Base-by-base conservation (phyloP, 92 coral and sea anemone genomes). In the Bergia puertoricense region DNA sequence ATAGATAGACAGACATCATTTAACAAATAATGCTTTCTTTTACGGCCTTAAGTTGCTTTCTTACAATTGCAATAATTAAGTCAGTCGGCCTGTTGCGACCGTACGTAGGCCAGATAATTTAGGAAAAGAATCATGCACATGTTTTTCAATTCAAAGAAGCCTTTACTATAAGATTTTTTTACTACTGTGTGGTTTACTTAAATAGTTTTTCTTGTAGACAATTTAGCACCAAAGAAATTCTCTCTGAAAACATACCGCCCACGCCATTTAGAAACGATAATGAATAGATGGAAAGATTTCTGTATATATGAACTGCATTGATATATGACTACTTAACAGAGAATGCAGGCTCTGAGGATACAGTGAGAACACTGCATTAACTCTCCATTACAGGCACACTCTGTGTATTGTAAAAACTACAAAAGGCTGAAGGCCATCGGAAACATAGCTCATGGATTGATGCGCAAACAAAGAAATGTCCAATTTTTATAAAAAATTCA, bases 241-340 rank as follows among this genome's bases (percentile, higher is more conserved):
- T 20, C 69, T 18, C 69, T 62, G 69, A 62, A 79, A 44, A 41
- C 80, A 3, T 5, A 18, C 39, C 42, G 13, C 81, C 40, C 41
- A 46, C 40, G 44, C 82, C n/a, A 6, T 5, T 46, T 38, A 23
- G 56, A 15, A 46, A 48, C 23, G 59, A 20, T 46, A 78, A 78
- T 78, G 41, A 50, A 79, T 30, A 48, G 56, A 79, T 79, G 41
- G 82, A 48, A 79, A 79, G 41, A 46, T 50, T 79, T 46, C 37
- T 78, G 6, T 78, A 44, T 45, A n/a, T n/a, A 50, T 78, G 69
- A 62, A 22, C 30, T 62, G 69, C 69, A 62, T 18, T 62, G 69
- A 22, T 62, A 62, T 54, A 6, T 54, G 59, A 62, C 7, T 62
- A 62, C 69, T 62, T 62, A 62, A 23, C 69, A 62, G 66, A 57